phyloP scores from a whole-genome alignment of 2,113 vertebrate genomes.

The Lutjanus erythropterus region DNA sequence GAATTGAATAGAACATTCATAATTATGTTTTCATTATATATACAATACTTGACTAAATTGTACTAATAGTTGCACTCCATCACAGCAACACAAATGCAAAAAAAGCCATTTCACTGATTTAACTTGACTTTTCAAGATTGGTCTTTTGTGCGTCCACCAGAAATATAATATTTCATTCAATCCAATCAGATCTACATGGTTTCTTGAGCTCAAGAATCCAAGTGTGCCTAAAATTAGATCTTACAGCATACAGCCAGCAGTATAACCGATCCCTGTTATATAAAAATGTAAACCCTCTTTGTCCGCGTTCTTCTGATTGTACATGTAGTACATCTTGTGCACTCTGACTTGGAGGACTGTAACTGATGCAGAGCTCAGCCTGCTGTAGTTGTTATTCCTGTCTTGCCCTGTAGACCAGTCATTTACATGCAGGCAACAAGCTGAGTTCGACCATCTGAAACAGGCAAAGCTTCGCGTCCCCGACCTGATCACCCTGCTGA shows the following conservation, averaged over 20 bases:
- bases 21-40: too few relatives aligned
- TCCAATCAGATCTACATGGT: neutral
- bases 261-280: neutral
- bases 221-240: neutral
- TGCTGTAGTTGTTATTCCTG: constrained; percentile 37
- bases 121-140: neutral
- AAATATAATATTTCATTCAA: neutral
- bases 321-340: neutral
- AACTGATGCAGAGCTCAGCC: constrained; percentile 23
- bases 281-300: neutral
- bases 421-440: constrained; percentile 62
- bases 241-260: neutral
- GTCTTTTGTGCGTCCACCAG: neutral
- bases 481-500: constrained; percentile 46
- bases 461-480: constrained; percentile 37
- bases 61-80: too few relatives aligned
- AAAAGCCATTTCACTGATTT: neutral
- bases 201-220: neutral
- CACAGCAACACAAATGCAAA: neutral
- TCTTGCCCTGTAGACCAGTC: constrained; percentile 14
- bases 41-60: too few relatives aligned
- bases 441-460: constrained; percentile 52
- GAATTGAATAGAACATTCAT: too few relatives aligned
- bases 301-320: neutral
- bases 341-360: neutral